A percentile compares a stretch with the other conserved stretches of the same genome.
These are phyloP conservation scores for Margarornis squamiger DNA, from an alignment of 2,797 vertebrate genomes.

Conservation along the genomic window DNA sequence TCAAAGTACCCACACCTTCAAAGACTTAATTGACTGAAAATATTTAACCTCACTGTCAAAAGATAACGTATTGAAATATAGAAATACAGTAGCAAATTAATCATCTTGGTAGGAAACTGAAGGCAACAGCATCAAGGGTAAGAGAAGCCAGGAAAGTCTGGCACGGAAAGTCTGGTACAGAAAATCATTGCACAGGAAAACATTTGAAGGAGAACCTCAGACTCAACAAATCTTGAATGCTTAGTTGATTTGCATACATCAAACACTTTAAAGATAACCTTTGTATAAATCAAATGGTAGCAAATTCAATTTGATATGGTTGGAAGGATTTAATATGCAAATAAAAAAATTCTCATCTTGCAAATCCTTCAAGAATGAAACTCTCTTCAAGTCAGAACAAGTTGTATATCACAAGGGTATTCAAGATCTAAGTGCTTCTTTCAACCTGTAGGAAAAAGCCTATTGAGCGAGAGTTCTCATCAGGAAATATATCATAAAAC, in stretches of 20 bases:
- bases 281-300: neutral
- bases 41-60: neutral
- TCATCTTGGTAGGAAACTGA: neutral
- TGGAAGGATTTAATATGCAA: neutral
- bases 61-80: neutral
- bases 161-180: neutral
- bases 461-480: neutral
- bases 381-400: neutral
- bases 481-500: fast-evolving
- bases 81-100: neutral
- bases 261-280: neutral
- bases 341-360: neutral
- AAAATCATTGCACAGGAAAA: neutral
- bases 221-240: neutral
- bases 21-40: neutral
- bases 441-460: neutral
- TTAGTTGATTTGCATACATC: neutral
- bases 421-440: neutral
- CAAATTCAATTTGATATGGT: neutral
- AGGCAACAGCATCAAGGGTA: neutral
- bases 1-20: neutral
- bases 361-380: neutral
- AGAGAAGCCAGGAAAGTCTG: neutral
- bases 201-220: neutral
- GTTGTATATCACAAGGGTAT: neutral